Evolutionary conservation across 2,797 vertebrate species (phyloP).

Genomic region (Valencia hispanica): DNA sequence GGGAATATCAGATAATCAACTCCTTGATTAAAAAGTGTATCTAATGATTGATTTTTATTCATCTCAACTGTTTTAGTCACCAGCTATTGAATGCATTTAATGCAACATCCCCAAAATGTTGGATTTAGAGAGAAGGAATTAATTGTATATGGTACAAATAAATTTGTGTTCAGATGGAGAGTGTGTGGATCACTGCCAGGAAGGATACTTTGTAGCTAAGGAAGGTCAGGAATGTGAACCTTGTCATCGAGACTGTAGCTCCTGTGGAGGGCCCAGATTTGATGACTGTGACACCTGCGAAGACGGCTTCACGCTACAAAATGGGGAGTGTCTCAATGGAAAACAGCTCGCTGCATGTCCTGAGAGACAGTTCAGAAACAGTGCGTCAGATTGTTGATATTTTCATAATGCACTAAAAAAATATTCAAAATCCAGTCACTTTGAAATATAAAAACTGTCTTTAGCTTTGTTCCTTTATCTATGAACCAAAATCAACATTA

Average conservation of each 20-base stretch:
- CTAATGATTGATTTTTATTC: background rate
- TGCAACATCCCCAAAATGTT: background rate
- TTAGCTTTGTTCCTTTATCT: background rate
- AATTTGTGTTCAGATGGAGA: constrained; percentile 75
- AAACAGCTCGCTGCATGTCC: constrained; percentile 33
- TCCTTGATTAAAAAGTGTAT: background rate
- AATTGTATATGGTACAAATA: background rate
- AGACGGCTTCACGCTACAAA: constrained; percentile 51
- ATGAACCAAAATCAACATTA: background rate
- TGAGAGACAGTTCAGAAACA: constrained; percentile 57
- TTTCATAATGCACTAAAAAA: background rate
- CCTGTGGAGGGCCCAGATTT: constrained; percentile 80
- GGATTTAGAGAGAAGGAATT: background rate
- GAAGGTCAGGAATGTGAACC: constrained; percentile 81
- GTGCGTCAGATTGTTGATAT: constrained; percentile 50
- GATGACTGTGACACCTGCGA: constrained; percentile 85
- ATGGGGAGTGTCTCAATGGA: constrained; percentile 73
- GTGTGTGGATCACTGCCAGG: constrained; percentile 84
- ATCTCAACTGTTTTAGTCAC: background rate
- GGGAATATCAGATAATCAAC: constrained; percentile 16
- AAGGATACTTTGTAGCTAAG: constrained; percentile 83
- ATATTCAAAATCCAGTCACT: background rate
- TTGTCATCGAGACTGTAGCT: constrained; percentile 84
- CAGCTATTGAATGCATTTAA: background rate
- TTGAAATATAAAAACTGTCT: background rate